These are phyloP conservation scores for Actias luna DNA, from an alignment of 2,888 invertebrate genomes.

Conservation along the genomic window DNA sequence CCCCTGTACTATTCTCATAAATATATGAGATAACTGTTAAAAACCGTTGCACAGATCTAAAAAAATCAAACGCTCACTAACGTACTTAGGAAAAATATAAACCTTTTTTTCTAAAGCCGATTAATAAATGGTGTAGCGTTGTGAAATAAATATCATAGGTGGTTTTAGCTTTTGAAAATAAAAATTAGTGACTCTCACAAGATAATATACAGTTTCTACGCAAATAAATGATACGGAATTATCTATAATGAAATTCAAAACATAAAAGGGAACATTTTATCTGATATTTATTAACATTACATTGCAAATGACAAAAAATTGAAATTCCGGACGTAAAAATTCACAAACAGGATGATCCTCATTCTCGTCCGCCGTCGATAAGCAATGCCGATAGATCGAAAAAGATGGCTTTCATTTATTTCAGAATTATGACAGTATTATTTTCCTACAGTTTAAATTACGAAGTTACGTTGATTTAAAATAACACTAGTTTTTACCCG, in stretches of 20 bases:
- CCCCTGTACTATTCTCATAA: too few relatives aligned
- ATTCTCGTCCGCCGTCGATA: constrained; percentile 39
- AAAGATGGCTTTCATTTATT: background rate
- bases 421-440: background rate
- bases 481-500: too few relatives aligned
- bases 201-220: background rate
- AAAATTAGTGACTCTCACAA: too few relatives aligned
- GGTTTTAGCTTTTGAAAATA: too few relatives aligned
- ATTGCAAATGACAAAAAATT: constrained; percentile 59
- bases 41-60: too few relatives aligned
- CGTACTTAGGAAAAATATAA: too few relatives aligned
- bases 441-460: background rate
- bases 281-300: constrained; percentile 57
- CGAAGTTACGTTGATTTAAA: background rate
- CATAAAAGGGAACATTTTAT: constrained; percentile 7
- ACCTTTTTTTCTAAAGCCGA: too few relatives aligned
- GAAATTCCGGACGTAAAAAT: constrained; percentile 64
- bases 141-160: too few relatives aligned
- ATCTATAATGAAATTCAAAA: background rate
- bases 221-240: background rate
- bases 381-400: background rate
- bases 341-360: constrained; percentile 47
- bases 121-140: too few relatives aligned
- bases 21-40: too few relatives aligned
- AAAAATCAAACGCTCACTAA: too few relatives aligned